Evolutionary conservation across 1,140 invertebrate species (phyloP).

Genomic region (Eumaeus atala): DNA sequence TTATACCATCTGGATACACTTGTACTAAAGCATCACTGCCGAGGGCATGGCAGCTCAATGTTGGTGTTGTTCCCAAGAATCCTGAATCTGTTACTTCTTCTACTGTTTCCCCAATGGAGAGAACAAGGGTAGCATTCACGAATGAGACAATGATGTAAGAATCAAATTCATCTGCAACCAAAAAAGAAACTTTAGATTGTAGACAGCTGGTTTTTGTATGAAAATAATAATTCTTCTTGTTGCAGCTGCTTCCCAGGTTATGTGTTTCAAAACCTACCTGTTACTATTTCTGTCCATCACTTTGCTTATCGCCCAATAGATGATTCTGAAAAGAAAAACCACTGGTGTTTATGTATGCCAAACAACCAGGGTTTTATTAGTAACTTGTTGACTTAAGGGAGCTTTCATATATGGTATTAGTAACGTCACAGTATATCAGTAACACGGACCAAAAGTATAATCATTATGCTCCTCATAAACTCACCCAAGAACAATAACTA

Average conservation of each 20-base stretch:
- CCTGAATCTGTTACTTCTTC: constrained; percentile 99
- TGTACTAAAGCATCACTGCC: constrained; percentile 98
- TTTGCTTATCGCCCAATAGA: constrained; percentile 56
- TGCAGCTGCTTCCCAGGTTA: constrained; percentile 41
- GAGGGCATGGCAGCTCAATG: constrained; percentile 95
- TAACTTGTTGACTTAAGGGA: constrained; percentile 70
- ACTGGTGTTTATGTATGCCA: constrained; percentile 75
- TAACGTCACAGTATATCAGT: constrained; percentile 66
- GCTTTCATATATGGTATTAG: constrained; percentile 67
- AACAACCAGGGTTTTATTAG: constrained; percentile 76
- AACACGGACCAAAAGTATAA: constrained; percentile 71
- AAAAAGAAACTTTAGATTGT: constrained; percentile 64
- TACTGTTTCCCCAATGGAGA: constrained; percentile 99
- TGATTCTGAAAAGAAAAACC: constrained; percentile 76
- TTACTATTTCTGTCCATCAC: constrained; percentile 49
- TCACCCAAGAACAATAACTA: neutral
- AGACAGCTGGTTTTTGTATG: constrained; percentile 16
- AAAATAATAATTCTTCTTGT: constrained; percentile 31
- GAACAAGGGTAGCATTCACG: constrained; percentile 98
- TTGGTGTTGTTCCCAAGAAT: constrained; percentile 98
- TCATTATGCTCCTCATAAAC: constrained; percentile 52
- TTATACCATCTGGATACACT: constrained; percentile 98
- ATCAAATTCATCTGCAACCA: constrained; percentile 96
- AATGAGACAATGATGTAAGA: constrained; percentile 99
- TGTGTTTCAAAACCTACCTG: constrained; percentile 60